Base-by-base conservation (phyloP, 2,888 invertebrate genomes). In the Troglohyphantes excavatus region DNA sequence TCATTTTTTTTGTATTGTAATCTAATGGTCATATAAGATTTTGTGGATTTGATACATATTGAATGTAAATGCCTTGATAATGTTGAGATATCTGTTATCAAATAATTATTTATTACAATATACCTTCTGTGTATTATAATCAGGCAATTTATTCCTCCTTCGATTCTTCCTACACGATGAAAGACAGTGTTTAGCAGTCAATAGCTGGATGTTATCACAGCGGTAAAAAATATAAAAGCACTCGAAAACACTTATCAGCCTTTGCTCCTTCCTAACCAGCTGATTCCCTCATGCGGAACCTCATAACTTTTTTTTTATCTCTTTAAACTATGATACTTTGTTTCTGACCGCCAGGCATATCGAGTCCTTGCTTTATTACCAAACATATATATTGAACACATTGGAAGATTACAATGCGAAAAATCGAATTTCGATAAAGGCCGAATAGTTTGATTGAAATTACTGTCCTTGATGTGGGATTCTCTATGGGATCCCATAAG, bases 271-370 rank as follows among this genome's bases (percentile, higher is more conserved):
- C 19, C 39, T 46, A 17, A 72, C 2, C 33, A 70, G 39, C 27
- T 65, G 78, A 65, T 43, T 67, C 78, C 23, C 26, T 63, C 65
- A 39, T 65, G 65, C 78, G n/a, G 63, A 43, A 46, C 78, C 5
- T 2, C 19, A 1, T 26, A 33, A 7, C 7, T 43, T 21, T 19
- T 23, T 63, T 59, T 78, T 78, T 78, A 78, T 78, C 65, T 63
- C 39, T 65, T 17, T 29, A 29, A n/a, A 65, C 33, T 78, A 21
- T 17, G 65, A 63, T 78, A 78, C 78, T 65, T 78, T 78, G 78
- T 78, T 63, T 26, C 78, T 9, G 39, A 39, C 23, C 26, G 65
- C 39, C n/a, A 65, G 39, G 43, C 43, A 29, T 61, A 63, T 61
- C 21, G 23, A 61, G 33, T 29, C 33, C 26, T 76, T 75, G 26